Evolutionary conservation across 2,113 vertebrate genomes (phyloP), one percentile per base, ranked within the genome.

Genomic region (Tragulus kanchil): DNA sequence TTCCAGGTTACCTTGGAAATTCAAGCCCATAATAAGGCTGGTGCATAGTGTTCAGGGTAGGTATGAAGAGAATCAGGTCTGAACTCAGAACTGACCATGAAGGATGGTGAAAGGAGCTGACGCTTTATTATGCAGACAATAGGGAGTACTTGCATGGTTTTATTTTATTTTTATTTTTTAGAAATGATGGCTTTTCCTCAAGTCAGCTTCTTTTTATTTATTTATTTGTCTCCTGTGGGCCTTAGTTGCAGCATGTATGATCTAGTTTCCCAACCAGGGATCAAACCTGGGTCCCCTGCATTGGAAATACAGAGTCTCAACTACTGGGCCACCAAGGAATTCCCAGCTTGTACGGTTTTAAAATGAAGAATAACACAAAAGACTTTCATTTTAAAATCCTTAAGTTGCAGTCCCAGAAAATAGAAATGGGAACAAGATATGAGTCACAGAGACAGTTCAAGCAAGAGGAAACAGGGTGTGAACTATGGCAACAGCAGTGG

Each of bases 1-100:
- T 85, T 81, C 7, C 59, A 81, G n/a, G 50, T 36, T 71, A 58
- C 36, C 50, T 89, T 89, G 77, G 62, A 88, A 93, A 93, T 65
- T 65, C 45, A 91, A 91, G 26, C 31, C n/a, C 28, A 79, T 64
- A 69, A 42, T 48, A 36, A 64, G 8, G 54, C 25, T 93, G 17
- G 54, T 4, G 9, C 4, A 17, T 21, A 25, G n/a, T 56, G 21
- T 71, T 42, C n/a, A 69, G 13, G 48, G 23, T n/a, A 64, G 61
- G 3, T 6, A 10, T 2, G 19, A 28, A 64, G 11, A 93, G 25
- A 87, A 50, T 26, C 59, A 85, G 59, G 25, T 23, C n/a, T 50
- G 17, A 89, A 36, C 36, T 45, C 25, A 85, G 25, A 88, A 79
- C 36, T n/a, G 5, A 71, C 15, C 23, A 19, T 26, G 25, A 7